Percentiles rank a stretch among this genome's conserved stretches.
phyloP scores from a whole-genome alignment of 2,888 invertebrate species.

The Athalia cordata region DNA sequence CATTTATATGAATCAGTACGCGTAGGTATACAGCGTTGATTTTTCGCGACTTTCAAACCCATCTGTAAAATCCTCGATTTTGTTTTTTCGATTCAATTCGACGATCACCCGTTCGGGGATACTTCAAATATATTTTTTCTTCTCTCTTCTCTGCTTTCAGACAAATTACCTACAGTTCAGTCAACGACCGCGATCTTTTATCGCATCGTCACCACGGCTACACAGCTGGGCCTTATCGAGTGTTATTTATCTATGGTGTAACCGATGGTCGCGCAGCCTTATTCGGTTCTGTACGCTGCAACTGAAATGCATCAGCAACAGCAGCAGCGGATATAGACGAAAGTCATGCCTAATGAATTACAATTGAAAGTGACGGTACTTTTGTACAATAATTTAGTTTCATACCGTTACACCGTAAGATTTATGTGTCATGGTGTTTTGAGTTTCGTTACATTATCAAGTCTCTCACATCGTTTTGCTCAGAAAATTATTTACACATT shows the following conservation, averaged over 20 bases:
- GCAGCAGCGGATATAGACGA: conserved; percentile 31
- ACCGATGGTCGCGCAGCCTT: conserved; percentile 12
- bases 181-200: conserved; percentile 37
- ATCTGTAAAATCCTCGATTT: background rate
- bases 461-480: too few relatives aligned
- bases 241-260: conserved; percentile 10
- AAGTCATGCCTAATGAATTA: conserved; percentile 8
- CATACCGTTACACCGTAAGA: background rate
- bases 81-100: background rate
- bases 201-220: background rate
- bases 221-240: conserved; percentile 14
- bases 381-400: background rate
- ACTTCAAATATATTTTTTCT: conserved; percentile 5
- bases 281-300: conserved; percentile 1
- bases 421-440: too few relatives aligned
- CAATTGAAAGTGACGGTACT: conserved; percentile 29
- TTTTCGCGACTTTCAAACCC: background rate
- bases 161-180: background rate
- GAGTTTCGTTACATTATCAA: too few relatives aligned
- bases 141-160: background rate
- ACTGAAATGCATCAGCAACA: background rate
- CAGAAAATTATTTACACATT: too few relatives aligned
- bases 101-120: background rate
- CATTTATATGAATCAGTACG: background rate
- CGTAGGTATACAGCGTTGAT: too few relatives aligned